A percentile compares a stretch with the other conserved stretches of the same genome.
phyloP scores from a whole-genome alignment of 1,140 invertebrate species.

The Copidosoma floridanum region DNA sequence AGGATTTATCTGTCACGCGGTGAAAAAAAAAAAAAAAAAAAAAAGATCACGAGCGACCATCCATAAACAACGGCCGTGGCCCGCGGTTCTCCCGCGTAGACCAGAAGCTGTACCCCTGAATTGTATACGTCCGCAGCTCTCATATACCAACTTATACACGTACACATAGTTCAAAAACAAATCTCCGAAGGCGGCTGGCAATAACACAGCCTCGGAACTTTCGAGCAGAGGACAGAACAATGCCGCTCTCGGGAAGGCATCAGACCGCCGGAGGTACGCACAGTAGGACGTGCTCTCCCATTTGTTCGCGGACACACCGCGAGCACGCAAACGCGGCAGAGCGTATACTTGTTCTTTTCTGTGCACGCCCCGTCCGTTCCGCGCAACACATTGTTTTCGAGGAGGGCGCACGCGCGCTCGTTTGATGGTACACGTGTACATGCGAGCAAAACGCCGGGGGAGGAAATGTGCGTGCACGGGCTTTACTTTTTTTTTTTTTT shows the following conservation, averaged over 20 bases:
- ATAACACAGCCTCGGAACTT: no score
- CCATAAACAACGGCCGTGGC: no score
- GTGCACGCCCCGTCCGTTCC: no score
- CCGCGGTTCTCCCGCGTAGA: no score
- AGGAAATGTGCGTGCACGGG: neutral
- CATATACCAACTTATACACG: no score
- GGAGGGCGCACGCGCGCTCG: neutral
- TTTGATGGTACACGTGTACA: neutral
- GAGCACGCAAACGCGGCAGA: conserved; percentile 34
- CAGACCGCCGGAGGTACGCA: conserved; percentile 37
- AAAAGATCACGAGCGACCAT: no score
- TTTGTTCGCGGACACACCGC: conserved; percentile 55
- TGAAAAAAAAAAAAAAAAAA: no score
- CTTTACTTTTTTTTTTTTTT: conserved; percentile 18
- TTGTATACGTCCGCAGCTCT: no score
- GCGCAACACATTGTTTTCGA: conserved; percentile 33
- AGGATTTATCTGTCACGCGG: no score
- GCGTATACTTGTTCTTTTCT: no score
- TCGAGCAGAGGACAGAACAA: conserved; percentile 49
- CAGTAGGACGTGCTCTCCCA: conserved; percentile 50
- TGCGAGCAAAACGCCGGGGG: neutral
- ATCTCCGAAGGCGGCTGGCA: conserved; percentile 23
- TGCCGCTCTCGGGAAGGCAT: conserved; percentile 32
- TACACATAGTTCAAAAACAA: no score
- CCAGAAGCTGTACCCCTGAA: no score